phyloP scores from a whole-genome alignment of 2,888 invertebrate species.

The Cheilosia soror region DNA sequence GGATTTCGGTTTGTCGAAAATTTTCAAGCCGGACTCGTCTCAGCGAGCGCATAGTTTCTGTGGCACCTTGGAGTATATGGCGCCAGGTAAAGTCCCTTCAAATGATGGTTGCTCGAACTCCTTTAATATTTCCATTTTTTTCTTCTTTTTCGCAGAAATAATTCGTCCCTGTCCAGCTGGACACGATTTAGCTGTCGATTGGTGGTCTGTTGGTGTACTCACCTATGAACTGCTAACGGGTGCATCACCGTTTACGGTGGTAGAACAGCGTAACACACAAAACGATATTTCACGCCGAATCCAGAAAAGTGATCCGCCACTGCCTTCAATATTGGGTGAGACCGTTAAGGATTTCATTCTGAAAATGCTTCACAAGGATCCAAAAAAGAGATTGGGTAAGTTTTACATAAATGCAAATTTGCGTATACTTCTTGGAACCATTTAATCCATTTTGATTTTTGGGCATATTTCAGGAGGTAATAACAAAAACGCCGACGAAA shows the following conservation, averaged over 20 bases:
- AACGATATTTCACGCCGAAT: constrained; percentile 97
- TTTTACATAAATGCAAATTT: too few species aligned
- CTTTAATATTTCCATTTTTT: constrained; percentile 2
- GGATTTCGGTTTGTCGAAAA: constrained; percentile 99
- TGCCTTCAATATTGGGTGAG: constrained; percentile 91
- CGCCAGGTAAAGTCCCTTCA: constrained; percentile 86
- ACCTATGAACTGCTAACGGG: constrained; percentile 98
- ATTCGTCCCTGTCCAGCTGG: constrained; percentile 93
- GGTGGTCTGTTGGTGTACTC: constrained; percentile 99
- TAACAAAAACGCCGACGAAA: constrained; percentile 93
- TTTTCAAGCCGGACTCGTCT: constrained; percentile 87
- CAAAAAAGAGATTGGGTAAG: constrained; percentile 89
- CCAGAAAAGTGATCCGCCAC: constrained; percentile 93
- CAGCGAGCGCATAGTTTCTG: constrained; percentile 98
- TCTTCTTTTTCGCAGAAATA: constrained; percentile 84
- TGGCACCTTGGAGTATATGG: constrained; percentile 99
- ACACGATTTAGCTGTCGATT: constrained; percentile 99
- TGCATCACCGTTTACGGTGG: constrained; percentile 98
- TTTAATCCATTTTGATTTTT: neutral
- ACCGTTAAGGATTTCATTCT: constrained; percentile 90
- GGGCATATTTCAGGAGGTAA: constrained; percentile 86
- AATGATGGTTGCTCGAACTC: neutral
- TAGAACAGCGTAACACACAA: constrained; percentile 96
- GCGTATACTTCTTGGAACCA: neutral
- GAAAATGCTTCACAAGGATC: constrained; percentile 95